A percentile compares a stretch with the other conserved stretches of the same genome.
phyloP scores from a whole-genome alignment of 2,888 invertebrate species.

The Epinotia nisella region DNA sequence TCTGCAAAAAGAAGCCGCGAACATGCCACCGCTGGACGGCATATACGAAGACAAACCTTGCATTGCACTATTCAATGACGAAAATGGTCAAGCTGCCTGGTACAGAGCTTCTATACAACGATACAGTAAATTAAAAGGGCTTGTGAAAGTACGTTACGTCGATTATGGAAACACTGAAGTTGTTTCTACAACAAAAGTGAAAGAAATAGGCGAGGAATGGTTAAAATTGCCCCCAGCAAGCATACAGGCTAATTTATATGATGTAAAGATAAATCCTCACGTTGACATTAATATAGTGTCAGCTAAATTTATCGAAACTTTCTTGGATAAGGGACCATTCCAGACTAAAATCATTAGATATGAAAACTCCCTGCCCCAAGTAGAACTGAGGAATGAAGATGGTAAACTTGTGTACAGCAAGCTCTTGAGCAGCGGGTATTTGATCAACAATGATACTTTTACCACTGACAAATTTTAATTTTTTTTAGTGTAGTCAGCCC shows the following conservation, averaged over 20 bases:
- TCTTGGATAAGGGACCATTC: conserved; percentile 69
- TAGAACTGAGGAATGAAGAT: conserved; percentile 65
- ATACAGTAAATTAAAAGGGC: conserved; percentile 67
- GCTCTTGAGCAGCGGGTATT: conserved; percentile 61
- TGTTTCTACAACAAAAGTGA: conserved; percentile 73
- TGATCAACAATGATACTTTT: conserved; percentile 45
- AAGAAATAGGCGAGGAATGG: conserved; percentile 80
- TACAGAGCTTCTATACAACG: conserved; percentile 88
- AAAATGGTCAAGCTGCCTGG: conserved; percentile 84
- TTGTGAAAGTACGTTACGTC: conserved; percentile 87
- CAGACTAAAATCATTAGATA: conserved; percentile 61
- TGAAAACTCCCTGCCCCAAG: conserved; percentile 56
- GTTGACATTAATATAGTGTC: conserved; percentile 61
- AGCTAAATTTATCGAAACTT: conserved; percentile 59
- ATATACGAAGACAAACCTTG: conserved; percentile 85
- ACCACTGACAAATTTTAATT: conserved; percentile 28
- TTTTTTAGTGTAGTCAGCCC: background rate
- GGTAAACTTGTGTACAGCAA: conserved; percentile 63
- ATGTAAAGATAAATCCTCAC: conserved; percentile 64
- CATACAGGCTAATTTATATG: conserved; percentile 77
- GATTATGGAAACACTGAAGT: conserved; percentile 89
- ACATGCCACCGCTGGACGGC: conserved; percentile 73
- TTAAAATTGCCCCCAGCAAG: conserved; percentile 80
- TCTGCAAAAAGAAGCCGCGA: conserved; percentile 74
- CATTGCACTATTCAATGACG: conserved; percentile 85